These are phyloP conservation scores for Ceratotherium simum DNA, from an alignment of 2,113 vertebrate species.

Conservation along the genomic window DNA sequence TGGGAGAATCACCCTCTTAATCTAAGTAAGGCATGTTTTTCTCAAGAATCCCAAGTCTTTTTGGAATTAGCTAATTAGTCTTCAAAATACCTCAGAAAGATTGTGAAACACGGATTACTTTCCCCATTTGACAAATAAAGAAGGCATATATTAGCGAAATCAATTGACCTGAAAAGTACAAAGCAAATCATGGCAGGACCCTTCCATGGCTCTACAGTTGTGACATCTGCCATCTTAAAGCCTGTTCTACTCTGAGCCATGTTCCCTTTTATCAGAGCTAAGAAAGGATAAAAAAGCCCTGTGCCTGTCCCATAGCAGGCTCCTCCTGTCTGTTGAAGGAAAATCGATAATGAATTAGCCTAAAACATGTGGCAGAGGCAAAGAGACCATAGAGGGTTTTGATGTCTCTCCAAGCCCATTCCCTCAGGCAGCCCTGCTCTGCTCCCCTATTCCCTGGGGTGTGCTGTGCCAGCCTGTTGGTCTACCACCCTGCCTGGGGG, in stretches of 20 bases:
- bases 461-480: not conserved
- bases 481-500: not conserved
- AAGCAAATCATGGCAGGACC: not conserved
- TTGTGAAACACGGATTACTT: not conserved
- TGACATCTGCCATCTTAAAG: not conserved
- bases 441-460: rapidly evolving
- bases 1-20: not conserved
- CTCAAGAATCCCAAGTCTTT: not conserved
- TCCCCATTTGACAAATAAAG: not conserved
- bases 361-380: not conserved
- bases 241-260: not conserved
- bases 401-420: too few relatives aligned
- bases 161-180: not conserved
- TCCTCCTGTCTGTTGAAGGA: not conserved
- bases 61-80: constrained; percentile 1
- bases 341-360: not conserved
- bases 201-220: not conserved
- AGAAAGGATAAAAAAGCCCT: not conserved
- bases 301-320: not conserved
- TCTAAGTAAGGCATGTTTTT: not conserved
- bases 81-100: not conserved
- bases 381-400: not conserved
- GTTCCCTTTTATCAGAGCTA: not conserved
- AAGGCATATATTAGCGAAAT: not conserved
- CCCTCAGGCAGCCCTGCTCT: rapidly evolving